A percentile compares a stretch with the other conserved stretches of the same genome.
Conservation (phyloP, 2,888 invertebrate species). For the Corbicula japonica region DNA sequence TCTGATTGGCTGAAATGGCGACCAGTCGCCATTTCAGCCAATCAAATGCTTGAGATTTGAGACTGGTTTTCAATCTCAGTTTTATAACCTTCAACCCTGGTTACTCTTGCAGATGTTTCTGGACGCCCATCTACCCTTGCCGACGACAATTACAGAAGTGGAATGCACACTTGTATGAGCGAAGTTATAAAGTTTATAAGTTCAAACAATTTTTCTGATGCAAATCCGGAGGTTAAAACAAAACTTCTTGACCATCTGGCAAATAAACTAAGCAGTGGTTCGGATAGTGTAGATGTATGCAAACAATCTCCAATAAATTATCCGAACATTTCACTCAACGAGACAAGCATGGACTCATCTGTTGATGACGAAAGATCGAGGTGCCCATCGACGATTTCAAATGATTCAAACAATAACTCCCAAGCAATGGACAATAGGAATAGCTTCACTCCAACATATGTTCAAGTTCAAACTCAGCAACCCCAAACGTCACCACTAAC, state of each 20-base stretch:
- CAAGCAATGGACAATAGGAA: neutral
- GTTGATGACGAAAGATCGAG: too few relatives aligned
- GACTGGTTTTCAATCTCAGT: too few relatives aligned
- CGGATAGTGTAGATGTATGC: too few relatives aligned
- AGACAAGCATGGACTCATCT: too few relatives aligned
- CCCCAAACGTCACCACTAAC: neutral
- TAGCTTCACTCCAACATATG: neutral
- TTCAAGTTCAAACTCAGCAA: neutral
- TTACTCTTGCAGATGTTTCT: too few relatives aligned
- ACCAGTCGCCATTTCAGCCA: too few relatives aligned
- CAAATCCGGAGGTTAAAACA: constrained; percentile 50
- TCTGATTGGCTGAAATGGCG: too few relatives aligned
- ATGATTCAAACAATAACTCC: constrained; percentile 28
- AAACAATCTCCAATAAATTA: too few relatives aligned
- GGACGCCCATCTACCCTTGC: neutral
- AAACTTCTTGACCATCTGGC: constrained; percentile 59
- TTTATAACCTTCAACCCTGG: too few relatives aligned
- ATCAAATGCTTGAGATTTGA: too few relatives aligned
- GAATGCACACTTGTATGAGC: constrained; percentile 60
- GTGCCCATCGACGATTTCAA: too few relatives aligned
- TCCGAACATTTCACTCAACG: too few relatives aligned
- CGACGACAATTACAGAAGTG: constrained; percentile 57
- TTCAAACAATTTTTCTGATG: constrained; percentile 44
- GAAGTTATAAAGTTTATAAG: constrained; percentile 59
- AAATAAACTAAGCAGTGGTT: constrained; percentile 39